These are phyloP conservation scores for Ylistrum balloti DNA, from an alignment of 1,140 invertebrate species.

Conservation along the genomic window DNA sequence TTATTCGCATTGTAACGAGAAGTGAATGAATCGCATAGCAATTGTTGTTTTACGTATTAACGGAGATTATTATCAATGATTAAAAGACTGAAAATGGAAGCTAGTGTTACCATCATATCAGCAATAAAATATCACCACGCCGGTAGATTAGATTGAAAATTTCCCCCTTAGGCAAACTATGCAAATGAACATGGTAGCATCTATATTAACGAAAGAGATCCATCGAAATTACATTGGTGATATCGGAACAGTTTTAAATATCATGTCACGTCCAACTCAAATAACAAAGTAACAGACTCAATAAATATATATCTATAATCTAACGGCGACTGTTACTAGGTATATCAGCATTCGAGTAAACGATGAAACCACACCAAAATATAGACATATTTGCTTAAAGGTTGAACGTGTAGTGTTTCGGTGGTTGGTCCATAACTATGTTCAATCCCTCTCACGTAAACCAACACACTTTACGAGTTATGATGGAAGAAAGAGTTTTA, in stretches of 20 bases:
- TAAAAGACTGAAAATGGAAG: slow-evolving; percentile 24
- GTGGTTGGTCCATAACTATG: too few species aligned
- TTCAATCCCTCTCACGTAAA: not conserved
- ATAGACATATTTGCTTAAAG: not conserved
- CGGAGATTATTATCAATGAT: slow-evolving; percentile 39
- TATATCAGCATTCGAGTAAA: not conserved
- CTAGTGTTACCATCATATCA: not conserved
- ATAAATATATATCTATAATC: not conserved
- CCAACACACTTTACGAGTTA: not conserved
- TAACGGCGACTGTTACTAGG: not conserved
- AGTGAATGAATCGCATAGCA: not conserved
- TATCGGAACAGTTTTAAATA: not conserved
- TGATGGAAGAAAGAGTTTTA: not conserved
- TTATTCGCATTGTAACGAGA: slow-evolving; percentile 29
- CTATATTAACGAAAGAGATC: not conserved
- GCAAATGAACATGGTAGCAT: slow-evolving; percentile 11
- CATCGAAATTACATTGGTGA: not conserved
- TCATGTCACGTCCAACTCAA: not conserved
- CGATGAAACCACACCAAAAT: not conserved
- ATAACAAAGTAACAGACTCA: not conserved
- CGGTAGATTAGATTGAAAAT: not conserved
- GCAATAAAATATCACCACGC: slow-evolving; percentile 19
- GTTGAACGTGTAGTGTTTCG: not conserved
- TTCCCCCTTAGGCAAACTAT: slow-evolving; percentile 9
- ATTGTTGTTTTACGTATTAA: slow-evolving; percentile 18